Conservation (phyloP, 2,113 vertebrate species). For the Spilogale gracilis region DNA sequence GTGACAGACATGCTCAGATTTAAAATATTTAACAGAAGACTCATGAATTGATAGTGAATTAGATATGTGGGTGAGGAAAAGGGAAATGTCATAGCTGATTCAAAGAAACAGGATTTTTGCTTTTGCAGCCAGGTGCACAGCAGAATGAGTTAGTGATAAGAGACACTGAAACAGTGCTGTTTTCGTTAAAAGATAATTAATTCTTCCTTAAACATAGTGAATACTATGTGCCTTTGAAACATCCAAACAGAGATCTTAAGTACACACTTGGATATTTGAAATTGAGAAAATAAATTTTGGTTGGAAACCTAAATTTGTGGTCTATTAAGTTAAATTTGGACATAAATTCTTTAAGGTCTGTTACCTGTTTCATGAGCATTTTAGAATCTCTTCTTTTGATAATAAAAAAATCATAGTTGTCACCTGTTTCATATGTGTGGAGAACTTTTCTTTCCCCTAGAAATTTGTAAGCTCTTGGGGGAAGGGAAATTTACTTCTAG, state of each 20-base stretch:
- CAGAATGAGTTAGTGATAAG: neutral
- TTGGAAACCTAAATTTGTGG: neutral
- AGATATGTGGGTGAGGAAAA: neutral
- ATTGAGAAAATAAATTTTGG: slow-evolving; percentile 8
- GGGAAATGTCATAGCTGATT: neutral
- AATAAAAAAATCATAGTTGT: neutral
- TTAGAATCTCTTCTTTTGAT: neutral
- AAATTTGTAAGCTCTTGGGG: neutral
- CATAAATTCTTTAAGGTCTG: neutral
- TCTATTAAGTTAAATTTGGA: neutral
- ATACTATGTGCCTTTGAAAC: neutral
- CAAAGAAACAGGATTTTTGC: neutral
- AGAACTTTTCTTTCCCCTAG: neutral
- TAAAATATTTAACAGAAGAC: neutral
- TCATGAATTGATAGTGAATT: neutral
- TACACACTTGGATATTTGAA: neutral
- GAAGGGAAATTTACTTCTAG: neutral
- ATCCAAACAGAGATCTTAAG: neutral
- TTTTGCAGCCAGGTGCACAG: neutral
- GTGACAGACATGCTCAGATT: neutral
- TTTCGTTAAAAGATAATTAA: neutral
- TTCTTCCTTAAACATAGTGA: neutral
- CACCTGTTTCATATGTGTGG: neutral
- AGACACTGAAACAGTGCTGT: neutral
- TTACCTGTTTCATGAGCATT: neutral